phyloP scores from a whole-genome alignment of 2,113 vertebrate species.

The Pygoscelis adeliae region DNA sequence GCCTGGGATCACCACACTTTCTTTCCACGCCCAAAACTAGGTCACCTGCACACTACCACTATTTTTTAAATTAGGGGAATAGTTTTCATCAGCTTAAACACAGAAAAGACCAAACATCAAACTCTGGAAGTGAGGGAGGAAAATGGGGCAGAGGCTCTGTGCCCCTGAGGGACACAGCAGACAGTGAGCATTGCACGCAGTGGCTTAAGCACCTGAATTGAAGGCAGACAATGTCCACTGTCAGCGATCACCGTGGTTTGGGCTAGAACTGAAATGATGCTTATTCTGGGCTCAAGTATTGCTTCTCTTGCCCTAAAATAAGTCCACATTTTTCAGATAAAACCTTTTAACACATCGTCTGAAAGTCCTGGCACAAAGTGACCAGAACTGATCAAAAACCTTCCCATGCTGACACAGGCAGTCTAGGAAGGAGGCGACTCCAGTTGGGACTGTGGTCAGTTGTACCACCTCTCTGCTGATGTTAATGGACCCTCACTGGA shows the following conservation, averaged over 20 bases:
- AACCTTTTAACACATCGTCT: background rate
- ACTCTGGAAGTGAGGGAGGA: background rate
- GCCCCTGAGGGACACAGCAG: background rate
- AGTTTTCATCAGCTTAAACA: background rate
- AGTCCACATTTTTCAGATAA: background rate
- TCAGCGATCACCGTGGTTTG: accelerated
- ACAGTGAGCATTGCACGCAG: accelerated
- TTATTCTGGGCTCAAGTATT: background rate
- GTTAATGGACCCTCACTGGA: background rate
- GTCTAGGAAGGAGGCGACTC: background rate
- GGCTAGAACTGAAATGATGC: background rate
- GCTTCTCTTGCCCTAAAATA: background rate
- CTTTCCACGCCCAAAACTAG: background rate
- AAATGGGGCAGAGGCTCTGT: accelerated
- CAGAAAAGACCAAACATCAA: background rate
- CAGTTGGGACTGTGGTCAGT: background rate
- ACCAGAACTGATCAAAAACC: background rate
- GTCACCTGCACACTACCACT: background rate
- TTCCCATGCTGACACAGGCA: background rate
- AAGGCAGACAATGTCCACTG: background rate
- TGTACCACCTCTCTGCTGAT: background rate
- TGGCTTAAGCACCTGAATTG: background rate
- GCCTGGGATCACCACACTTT: background rate
- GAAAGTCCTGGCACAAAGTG: background rate
- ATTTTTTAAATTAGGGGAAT: background rate